These are phyloP conservation scores for Pyrrhia umbra DNA, from an alignment of 2,888 invertebrate genomes.

Conservation along the genomic window DNA sequence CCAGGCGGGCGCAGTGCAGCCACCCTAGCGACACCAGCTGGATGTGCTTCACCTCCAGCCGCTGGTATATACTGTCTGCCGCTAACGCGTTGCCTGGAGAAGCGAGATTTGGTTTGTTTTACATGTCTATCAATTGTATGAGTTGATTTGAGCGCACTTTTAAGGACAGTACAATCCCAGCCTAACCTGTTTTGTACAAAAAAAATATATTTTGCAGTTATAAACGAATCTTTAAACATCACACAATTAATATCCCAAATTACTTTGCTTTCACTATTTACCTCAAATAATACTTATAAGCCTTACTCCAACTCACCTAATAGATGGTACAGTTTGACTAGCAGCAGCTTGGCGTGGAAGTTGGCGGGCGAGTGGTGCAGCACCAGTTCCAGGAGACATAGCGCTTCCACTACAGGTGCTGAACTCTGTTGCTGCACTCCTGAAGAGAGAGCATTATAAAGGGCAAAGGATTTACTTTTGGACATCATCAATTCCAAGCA, in stretches of 20 bases:
- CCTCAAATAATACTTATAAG: too few species aligned
- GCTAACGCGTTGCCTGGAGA: slow-evolving; percentile 92
- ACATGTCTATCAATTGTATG: too few species aligned
- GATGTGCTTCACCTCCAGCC: slow-evolving; percentile 97
- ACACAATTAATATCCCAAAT: too few species aligned
- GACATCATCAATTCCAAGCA: too few species aligned
- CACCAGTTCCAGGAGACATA: slow-evolving; percentile 93
- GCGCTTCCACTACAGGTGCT: slow-evolving; percentile 91
- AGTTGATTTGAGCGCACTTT: too few species aligned
- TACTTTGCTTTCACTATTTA: too few species aligned
- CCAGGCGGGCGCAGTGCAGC: slow-evolving; percentile 94
- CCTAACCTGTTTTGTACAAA: too few species aligned
- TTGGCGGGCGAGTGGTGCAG: slow-evolving; percentile 95
- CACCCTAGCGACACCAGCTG: slow-evolving; percentile 98
- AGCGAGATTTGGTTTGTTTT: not conserved
- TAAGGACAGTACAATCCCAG: too few species aligned
- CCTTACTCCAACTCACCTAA: slow-evolving; percentile 92
- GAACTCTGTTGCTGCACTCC: slow-evolving; percentile 88
- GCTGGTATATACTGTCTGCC: slow-evolving; percentile 93
- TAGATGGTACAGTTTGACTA: slow-evolving; percentile 94
- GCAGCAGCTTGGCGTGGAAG: slow-evolving; percentile 96
- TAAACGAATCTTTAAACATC: too few species aligned
- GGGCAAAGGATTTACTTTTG: too few species aligned
- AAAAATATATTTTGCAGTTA: too few species aligned
- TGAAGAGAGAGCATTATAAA: slow-evolving; percentile 60